A percentile compares a stretch with the other conserved stretches of the same genome.
phyloP scores from a whole-genome alignment of 64 coral and sea anemone species.

The Hydrozoanthus tunicans region DNA sequence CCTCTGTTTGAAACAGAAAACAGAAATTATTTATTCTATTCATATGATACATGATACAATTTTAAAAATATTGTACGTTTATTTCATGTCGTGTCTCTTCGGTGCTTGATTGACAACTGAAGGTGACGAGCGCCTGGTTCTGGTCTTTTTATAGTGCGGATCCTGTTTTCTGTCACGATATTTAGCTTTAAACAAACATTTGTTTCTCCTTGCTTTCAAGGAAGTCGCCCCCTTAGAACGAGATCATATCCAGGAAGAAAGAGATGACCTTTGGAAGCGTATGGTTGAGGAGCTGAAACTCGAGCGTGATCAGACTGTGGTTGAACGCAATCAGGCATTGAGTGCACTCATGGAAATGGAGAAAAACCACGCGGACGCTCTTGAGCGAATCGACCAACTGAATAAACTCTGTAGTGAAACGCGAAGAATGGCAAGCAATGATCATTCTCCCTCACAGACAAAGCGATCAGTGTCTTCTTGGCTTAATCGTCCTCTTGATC shows the following conservation, averaged over 20 bases:
- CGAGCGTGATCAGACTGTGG: conserved; percentile 86
- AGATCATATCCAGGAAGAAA: conserved; percentile 60
- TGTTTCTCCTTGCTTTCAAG: background rate
- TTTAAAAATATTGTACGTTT: too few relatives aligned
- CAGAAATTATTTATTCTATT: too few relatives aligned
- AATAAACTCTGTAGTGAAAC: conserved; percentile 61
- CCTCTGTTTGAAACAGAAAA: too few relatives aligned
- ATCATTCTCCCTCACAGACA: conserved; percentile 12
- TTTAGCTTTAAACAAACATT: too few relatives aligned
- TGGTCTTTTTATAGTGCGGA: too few relatives aligned
- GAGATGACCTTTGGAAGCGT: conserved; percentile 73
- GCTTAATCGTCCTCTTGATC: conserved; percentile 41
- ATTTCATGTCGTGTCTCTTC: too few relatives aligned
- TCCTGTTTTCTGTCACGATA: too few relatives aligned
- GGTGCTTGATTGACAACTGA: too few relatives aligned
- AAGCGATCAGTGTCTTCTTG: conserved; percentile 35
- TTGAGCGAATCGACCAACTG: conserved; percentile 59
- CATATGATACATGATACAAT: too few relatives aligned
- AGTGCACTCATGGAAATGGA: conserved; percentile 87
- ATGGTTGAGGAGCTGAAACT: conserved; percentile 73
- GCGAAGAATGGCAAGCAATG: background rate
- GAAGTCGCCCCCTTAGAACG: conserved; percentile 11
- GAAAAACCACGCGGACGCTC: conserved; percentile 72
- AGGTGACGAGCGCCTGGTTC: too few relatives aligned
- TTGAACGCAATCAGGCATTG: conserved; percentile 88